These are phyloP conservation scores for Perodicticus potto DNA, from an alignment of 2,797 vertebrate genomes.

Conservation along the genomic window DNA sequence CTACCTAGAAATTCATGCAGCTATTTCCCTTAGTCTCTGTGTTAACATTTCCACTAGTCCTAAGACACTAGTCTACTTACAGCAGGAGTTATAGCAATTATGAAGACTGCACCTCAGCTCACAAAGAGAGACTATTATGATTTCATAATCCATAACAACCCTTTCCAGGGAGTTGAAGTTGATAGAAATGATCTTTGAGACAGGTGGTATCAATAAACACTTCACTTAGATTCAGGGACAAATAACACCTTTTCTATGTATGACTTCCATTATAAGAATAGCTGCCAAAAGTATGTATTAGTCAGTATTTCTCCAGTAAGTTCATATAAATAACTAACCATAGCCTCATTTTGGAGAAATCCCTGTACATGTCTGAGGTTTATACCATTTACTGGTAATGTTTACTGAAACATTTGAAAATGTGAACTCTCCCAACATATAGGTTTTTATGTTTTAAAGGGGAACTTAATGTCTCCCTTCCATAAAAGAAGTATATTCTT, in stretches of 20 bases:
- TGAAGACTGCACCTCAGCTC: neutral
- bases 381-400: neutral
- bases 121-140: neutral
- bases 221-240: neutral
- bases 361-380: neutral
- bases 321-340: neutral
- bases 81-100: neutral
- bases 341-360: neutral
- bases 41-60: neutral
- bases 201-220: neutral
- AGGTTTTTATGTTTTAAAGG: neutral
- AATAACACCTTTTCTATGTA: neutral
- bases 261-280: neutral
- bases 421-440: neutral
- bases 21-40: neutral
- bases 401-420: neutral
- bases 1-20: neutral
- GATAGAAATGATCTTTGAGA: neutral
- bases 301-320: neutral
- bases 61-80: neutral
- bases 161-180: neutral
- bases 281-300: neutral
- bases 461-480: neutral
- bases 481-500: neutral
- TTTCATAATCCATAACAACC: neutral